These are phyloP conservation scores for Acromyrmex heyeri DNA, from an alignment of 1,140 invertebrate genomes.

Conservation along the genomic window DNA sequence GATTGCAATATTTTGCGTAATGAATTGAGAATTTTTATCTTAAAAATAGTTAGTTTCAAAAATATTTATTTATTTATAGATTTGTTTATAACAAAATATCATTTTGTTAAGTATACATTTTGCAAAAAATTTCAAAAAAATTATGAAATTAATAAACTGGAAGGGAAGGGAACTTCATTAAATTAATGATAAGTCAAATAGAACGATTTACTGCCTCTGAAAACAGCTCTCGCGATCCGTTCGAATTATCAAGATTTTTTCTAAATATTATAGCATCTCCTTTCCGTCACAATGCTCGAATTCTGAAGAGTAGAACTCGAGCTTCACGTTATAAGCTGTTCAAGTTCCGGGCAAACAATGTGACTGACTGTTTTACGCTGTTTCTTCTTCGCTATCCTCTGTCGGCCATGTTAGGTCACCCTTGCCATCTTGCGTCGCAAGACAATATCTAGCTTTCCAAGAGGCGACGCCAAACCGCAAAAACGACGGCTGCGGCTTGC, in stretches of 20 bases:
- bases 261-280: background rate
- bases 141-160: background rate
- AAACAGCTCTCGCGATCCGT: background rate
- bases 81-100: background rate
- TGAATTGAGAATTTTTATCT: background rate
- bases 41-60: slow-evolving; percentile 15
- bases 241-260: background rate
- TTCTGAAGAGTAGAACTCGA: background rate
- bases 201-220: slow-evolving; percentile 26
- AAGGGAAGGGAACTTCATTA: background rate
- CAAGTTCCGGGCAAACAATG: slow-evolving; percentile 21
- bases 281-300: slow-evolving; percentile 7
- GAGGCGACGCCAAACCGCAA: slow-evolving; percentile 76
- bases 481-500: slow-evolving; percentile 74
- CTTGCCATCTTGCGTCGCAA: slow-evolving; percentile 69
- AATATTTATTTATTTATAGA: slow-evolving; percentile 40
- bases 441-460: slow-evolving; percentile 69
- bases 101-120: slow-evolving; percentile 12
- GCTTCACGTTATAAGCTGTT: slow-evolving; percentile 13
- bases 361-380: slow-evolving; percentile 62
- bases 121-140: background rate
- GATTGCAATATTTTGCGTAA: slow-evolving; percentile 4
- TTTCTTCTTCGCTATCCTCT: slow-evolving; percentile 63
- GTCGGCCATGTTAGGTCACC: slow-evolving; percentile 73
- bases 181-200: slow-evolving; percentile 1